Percentiles rank a stretch among this genome's conserved stretches.
Evolutionary conservation across 2,113 vertebrate genomes (phyloP).

Genomic region (Pteruthius melanotis): DNA sequence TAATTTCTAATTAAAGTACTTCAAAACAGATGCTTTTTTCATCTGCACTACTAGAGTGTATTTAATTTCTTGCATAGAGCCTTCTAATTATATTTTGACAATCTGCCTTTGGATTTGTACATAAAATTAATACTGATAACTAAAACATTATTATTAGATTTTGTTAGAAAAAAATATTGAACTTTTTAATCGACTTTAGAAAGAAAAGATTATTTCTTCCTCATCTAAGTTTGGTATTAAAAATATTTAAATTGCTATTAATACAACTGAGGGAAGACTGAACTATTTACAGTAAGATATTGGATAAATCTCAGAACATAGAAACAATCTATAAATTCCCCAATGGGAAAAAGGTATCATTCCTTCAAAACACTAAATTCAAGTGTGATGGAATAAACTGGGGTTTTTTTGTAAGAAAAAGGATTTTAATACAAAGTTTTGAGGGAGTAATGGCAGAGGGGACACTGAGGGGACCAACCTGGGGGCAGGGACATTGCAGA

Average conservation of each 20-base stretch:
- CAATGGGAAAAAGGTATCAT: neutral
- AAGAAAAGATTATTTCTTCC: neutral
- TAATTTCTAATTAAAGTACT: constrained; percentile 26
- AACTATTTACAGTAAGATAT: constrained; percentile 13
- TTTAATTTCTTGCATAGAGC: constrained; percentile 5
- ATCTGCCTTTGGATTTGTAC: neutral
- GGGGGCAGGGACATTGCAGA: neutral
- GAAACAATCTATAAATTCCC: neutral
- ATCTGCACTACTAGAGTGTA: neutral
- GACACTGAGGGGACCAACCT: neutral
- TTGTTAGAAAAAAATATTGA: neutral
- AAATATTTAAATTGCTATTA: constrained; percentile 11
- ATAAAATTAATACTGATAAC: neutral
- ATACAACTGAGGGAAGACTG: neutral
- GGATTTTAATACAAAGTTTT: neutral
- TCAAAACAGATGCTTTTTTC: constrained; percentile 1
- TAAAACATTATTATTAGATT: neutral
- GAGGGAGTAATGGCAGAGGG: neutral
- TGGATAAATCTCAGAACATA: constrained; percentile 10
- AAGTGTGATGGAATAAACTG: neutral
- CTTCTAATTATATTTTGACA: constrained; percentile 44
- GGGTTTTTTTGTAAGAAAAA: neutral
- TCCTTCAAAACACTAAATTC: neutral
- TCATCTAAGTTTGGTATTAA: constrained; percentile 1
- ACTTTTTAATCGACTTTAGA: constrained; percentile 9